Base-by-base conservation (phyloP, 64 coral and sea anemone species). In the Cladopsammia gracilis region DNA sequence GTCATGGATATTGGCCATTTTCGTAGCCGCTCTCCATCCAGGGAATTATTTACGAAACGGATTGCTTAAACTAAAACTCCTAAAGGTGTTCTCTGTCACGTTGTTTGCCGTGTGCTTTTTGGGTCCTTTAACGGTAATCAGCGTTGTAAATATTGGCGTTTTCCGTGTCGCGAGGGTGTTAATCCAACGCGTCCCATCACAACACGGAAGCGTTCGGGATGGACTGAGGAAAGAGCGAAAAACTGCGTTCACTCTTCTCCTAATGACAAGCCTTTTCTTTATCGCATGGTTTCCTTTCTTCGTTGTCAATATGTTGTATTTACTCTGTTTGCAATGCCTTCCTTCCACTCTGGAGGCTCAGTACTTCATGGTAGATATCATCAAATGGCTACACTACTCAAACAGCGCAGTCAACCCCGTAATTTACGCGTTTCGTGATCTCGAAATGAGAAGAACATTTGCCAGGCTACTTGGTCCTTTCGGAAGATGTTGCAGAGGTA, bases 241-340 rank as follows among this genome's bases (percentile, higher is more conserved):
- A 69, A 93, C 92, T 48, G 87, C 91, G 45, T 86, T 97, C 8
- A 97, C 95, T 5, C 74, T 97, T 9, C 67, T 86, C 0, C 34
- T 97, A 3, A 90, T 97, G 59, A 97, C 92, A 15, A 83, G 92
- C 0, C 34, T 94, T 43, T 97, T 97, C 53, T 94, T 97, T 44
- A 52, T 94, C 7, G 95, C 95, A 3, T 97, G 95, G 95, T 75
- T 86, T 13, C 95, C 95, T 10, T 97, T 91, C 19, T 97, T 97
- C 18, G 71, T 94, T 51, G 76, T 97, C 13, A 89, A 91, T 19
- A 86, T 97, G 76, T 26, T 97, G 4, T 93, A 64, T 19, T 23
- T 96, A 0, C 86, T 62, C 68, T 93, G 87, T 62, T 25, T 89
- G 0, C 25, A 52, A 7, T 93, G 90, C 61, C 73, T 92, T 16